Conservation (phyloP, 2,888 invertebrate genomes). For the Calephelis perditalis region DNA sequence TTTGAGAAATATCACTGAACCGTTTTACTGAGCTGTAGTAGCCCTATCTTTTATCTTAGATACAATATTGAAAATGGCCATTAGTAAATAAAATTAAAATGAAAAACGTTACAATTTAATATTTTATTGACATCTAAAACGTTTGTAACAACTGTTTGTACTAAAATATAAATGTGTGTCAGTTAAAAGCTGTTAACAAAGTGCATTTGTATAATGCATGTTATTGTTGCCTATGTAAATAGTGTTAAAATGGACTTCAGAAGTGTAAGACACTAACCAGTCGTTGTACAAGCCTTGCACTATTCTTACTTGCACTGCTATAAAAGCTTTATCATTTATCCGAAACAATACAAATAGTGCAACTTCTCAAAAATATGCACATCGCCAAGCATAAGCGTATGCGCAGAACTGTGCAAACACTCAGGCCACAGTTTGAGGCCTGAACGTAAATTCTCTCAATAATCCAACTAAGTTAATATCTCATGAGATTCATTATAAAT, state of each 20-base stretch:
- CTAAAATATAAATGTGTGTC: conserved; percentile 75
- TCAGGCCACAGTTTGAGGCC: conserved; percentile 22
- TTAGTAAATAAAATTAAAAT: background rate
- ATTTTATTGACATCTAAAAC: conserved; percentile 76
- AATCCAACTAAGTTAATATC: conserved; percentile 37
- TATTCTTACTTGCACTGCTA: conserved; percentile 14
- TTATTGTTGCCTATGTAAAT: conserved; percentile 55
- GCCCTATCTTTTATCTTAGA: too few species aligned
- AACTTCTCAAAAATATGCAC: too few species aligned
- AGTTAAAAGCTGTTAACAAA: conserved; percentile 68
- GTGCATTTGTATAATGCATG: conserved; percentile 57
- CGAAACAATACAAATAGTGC: too few species aligned
- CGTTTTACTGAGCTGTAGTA: too few species aligned
- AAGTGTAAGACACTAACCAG: conserved; percentile 29
- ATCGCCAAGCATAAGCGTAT: too few species aligned
- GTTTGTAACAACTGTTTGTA: conserved; percentile 75
- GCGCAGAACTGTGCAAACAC: conserved; percentile 35
- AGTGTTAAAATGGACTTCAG: conserved; percentile 59
- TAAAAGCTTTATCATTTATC: background rate
- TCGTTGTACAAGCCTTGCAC: conserved; percentile 25
- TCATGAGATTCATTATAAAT: conserved; percentile 65
- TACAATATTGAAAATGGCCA: too few species aligned
- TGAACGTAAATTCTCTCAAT: conserved; percentile 39
- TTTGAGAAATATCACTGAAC: too few species aligned
- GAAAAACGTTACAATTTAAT: conserved; percentile 23